phyloP scores from a whole-genome alignment of 2,797 vertebrate genomes.

The Rhincodon typus region DNA sequence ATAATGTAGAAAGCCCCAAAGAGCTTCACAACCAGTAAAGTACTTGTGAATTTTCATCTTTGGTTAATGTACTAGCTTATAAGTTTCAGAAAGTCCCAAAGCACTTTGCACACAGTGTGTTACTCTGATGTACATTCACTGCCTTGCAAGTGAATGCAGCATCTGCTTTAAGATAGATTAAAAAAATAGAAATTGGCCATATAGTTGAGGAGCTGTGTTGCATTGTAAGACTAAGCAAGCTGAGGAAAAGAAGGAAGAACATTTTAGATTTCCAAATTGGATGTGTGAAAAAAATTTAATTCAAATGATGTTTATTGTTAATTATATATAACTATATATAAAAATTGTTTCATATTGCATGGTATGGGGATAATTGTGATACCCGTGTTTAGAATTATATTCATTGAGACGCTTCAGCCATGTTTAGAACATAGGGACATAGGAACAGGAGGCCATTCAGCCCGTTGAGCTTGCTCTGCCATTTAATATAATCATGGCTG shows the following conservation, averaged over 20 bases:
- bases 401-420: background rate
- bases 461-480: too few species aligned
- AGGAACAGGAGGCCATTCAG: too few species aligned
- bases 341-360: background rate
- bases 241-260: background rate
- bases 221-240: background rate
- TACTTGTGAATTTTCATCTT: background rate
- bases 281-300: background rate
- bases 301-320: background rate
- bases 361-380: too few species aligned
- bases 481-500: too few species aligned
- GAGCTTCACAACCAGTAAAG: background rate
- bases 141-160: background rate
- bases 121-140: background rate
- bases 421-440: background rate
- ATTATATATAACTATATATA: background rate
- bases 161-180: background rate
- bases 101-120: background rate
- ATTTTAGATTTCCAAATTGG: background rate
- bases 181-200: background rate
- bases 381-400: background rate
- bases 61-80: background rate
- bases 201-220: background rate
- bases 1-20: background rate
- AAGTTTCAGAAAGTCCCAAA: background rate